Evolutionary conservation across 1,140 invertebrate species (phyloP).

Genomic region (Pygmarrhopalites habei): DNA sequence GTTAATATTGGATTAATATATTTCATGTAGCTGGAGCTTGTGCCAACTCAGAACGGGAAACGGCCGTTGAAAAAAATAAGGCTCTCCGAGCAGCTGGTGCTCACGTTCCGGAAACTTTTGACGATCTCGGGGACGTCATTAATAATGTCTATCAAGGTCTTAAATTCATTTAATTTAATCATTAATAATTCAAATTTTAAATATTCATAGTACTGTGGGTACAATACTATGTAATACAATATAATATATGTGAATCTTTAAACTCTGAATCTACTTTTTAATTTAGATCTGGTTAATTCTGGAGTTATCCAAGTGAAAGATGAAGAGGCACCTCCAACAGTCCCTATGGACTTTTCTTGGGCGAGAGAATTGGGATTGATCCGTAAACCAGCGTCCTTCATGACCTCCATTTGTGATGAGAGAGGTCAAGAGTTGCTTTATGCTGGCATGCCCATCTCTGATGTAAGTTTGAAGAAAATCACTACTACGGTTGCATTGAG

Average conservation of each 20-base stretch:
- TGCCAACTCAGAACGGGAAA: conserved; percentile 91
- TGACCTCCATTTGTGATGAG: conserved; percentile 99
- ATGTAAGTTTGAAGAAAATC: conserved; percentile 57
- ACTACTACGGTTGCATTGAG: too few species aligned
- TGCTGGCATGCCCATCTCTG: conserved; percentile 96
- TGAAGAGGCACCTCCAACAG: conserved; percentile 94
- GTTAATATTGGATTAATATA: too few species aligned
- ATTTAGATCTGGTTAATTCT: conserved; percentile 65
- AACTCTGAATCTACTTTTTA: too few species aligned
- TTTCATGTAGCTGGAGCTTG: conserved; percentile 98
- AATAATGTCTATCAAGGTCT: conserved; percentile 45
- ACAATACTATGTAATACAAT: background rate
- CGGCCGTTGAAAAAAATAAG: conserved; percentile 85
- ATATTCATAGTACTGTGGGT: background rate
- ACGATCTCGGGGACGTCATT: conserved; percentile 76
- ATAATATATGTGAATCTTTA: background rate
- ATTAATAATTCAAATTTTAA: too few species aligned
- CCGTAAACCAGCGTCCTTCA: conserved; percentile 97
- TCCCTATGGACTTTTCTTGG: conserved; percentile 99
- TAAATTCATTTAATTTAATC: conserved; percentile 38
- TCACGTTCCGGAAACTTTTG: conserved; percentile 85
- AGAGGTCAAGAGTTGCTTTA: conserved; percentile 95
- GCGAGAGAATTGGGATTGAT: conserved; percentile 91
- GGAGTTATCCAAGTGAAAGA: conserved; percentile 77
- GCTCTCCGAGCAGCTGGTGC: conserved; percentile 76